Evolutionary conservation across 2,888 invertebrate species (phyloP), one percentile per base, ranked within the genome.

Genomic region (Microctonus brassicae): DNA sequence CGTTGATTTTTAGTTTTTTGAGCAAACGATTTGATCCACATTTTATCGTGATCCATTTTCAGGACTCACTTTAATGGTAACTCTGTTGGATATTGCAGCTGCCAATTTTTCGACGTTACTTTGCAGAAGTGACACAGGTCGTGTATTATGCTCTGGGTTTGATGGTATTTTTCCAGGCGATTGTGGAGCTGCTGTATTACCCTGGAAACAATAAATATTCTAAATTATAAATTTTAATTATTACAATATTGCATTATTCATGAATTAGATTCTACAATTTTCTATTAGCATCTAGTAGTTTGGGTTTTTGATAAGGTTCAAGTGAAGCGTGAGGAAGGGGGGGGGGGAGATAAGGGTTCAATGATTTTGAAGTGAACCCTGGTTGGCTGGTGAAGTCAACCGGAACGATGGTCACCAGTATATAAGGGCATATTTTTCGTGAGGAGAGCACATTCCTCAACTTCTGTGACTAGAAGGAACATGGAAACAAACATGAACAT

Each of bases 11-110:
- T n/a, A n/a, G n/a, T 62, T 57, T 13, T 57, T 65, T 53, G 60
- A 33, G 62, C 55, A 60, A 72, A 65, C n/a, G 17, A 7, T 20
- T 47, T 24, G 29, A 55, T 73, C 47, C n/a, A n/a, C 47, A 20
- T 55, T 75, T 85, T 86, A 86, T 85, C 86, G 85, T 73, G 77
- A 80, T 77, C 77, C 82, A 71, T 81, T 82, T 69, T 86, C 86
- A n/a, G 87, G 85, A 74, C 82, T 87, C 70, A 87, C 83, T 79
- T 83, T 86, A 67, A 88, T 87, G 74, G 87, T 87, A 64, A 88
- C 86, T 78, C 85, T 86, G 78, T 88, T 87, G 75, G 79, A 81
- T 64, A 87, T 74, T 62, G 81, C 81, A 9, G 82, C 81, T 13
- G 87, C 84, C 66, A 87, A 75, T 70, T 85, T 87, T 52, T 87